A percentile compares a stretch with the other conserved stretches of the same genome.
Evolutionary conservation across 1,140 invertebrate species (phyloP).

Genomic region (Hyles vespertilio): DNA sequence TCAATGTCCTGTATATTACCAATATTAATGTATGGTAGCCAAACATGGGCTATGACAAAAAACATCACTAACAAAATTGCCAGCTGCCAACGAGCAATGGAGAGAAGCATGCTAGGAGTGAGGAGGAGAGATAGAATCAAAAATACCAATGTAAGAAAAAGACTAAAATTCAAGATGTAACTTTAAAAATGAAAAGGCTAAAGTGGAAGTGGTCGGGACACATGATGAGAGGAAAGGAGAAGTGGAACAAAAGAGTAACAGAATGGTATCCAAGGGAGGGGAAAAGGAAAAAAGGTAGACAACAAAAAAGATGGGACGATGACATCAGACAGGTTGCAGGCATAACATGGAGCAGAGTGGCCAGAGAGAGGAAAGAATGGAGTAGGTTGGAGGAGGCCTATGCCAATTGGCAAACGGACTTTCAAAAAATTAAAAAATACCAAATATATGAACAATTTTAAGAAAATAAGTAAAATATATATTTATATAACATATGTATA

Average conservation of each 20-base stretch:
- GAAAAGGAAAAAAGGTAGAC: conserved; percentile 26
- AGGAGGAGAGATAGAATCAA: conserved; percentile 21
- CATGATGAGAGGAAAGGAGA: conserved; percentile 18
- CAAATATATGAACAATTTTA: no score
- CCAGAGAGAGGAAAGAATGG: no score
- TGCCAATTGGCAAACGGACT: no score
- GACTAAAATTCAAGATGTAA: conserved; percentile 21
- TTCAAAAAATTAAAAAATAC: no score
- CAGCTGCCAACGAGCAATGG: conserved; percentile 25
- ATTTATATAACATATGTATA: no score
- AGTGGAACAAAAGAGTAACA: conserved; percentile 18
- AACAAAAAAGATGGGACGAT: conserved; percentile 24
- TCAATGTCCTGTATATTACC: conserved; percentile 10
- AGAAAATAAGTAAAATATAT: no score
- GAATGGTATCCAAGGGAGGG: conserved; percentile 21
- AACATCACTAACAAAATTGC: conserved; percentile 16
- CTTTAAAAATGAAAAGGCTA: neutral
- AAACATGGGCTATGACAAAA: conserved; percentile 7
- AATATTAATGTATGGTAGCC: neutral
- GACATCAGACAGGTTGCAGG: no score
- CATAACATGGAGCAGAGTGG: no score
- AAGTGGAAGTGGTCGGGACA: conserved; percentile 27
- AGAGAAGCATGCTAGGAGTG: conserved; percentile 17
- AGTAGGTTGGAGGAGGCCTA: no score
- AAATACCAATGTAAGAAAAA: conserved; percentile 15